phyloP scores from a whole-genome alignment of 2,888 invertebrate genomes.

The Muschampia plurimacula region DNA sequence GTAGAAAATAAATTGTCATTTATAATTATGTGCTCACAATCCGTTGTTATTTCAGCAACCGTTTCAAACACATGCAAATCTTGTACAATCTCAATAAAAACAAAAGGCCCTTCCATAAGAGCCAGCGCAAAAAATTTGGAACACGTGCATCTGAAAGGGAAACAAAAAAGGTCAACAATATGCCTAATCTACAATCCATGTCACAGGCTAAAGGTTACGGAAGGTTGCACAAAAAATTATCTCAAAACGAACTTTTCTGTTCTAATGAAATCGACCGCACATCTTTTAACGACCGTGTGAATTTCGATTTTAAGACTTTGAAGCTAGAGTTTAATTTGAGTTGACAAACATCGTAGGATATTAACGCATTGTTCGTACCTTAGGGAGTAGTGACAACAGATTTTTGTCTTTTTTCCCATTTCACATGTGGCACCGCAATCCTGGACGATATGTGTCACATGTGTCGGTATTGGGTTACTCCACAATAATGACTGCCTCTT shows the following conservation, averaged over 20 bases:
- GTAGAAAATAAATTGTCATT: slow-evolving; percentile 60
- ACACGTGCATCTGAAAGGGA: slow-evolving; percentile 78
- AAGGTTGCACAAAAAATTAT: slow-evolving; percentile 82
- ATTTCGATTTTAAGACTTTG: slow-evolving; percentile 55
- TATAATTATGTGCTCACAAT: slow-evolving; percentile 54
- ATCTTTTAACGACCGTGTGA: slow-evolving; percentile 50
- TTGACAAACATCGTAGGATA: slow-evolving; percentile 51
- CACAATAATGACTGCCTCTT: slow-evolving; percentile 80
- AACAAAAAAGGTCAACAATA: slow-evolving; percentile 84
- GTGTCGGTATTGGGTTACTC: slow-evolving; percentile 82
- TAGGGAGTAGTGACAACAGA: slow-evolving; percentile 83
- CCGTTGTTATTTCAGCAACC: slow-evolving; percentile 47
- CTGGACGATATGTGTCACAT: slow-evolving; percentile 85
- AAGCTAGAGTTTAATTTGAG: slow-evolving; percentile 61
- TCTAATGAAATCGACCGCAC: slow-evolving; percentile 73
- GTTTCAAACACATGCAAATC: slow-evolving; percentile 75
- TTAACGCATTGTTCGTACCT: slow-evolving; percentile 81
- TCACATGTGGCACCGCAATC: slow-evolving; percentile 85
- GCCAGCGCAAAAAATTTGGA: slow-evolving; percentile 67
- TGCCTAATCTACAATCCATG: slow-evolving; percentile 85
- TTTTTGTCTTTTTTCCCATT: slow-evolving; percentile 80
- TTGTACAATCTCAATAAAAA: slow-evolving; percentile 69
- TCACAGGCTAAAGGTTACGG: slow-evolving; percentile 85
- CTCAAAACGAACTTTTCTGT: slow-evolving; percentile 67
- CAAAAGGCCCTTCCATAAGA: slow-evolving; percentile 66